Base-by-base conservation (phyloP, 2,797 vertebrate genomes). In the Pseudotriccus pelzelni region DNA sequence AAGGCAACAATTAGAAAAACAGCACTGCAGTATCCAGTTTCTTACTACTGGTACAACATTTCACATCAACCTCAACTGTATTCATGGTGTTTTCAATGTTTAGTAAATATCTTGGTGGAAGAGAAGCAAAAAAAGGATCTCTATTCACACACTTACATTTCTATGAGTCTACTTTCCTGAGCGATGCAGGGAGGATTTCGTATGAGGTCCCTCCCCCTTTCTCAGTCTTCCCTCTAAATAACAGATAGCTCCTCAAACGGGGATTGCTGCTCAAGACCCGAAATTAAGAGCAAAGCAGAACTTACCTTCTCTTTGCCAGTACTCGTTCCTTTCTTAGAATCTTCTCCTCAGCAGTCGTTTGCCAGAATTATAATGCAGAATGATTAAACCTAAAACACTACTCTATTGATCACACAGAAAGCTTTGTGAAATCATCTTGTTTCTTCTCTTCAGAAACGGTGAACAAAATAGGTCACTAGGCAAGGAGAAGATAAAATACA, bases 371-470 rank as follows among this genome's bases (percentile, higher is more conserved):
- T 90, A 97, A 98, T 80, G 76, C 95, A 97, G 77, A 91, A 86
- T 88, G 96, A 97, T 97, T 97, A 98, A 97, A 98, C 92, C 94
- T 94, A 88, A 97, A 97, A 94, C 89, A 93, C 89, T 92, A 94
- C 80, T 72, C 77, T 97, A 97, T 94, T 96, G 97, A 98, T 98
- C 97, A 95, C 67, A 89, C 56, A 94, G 89, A 96, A 96, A 97
- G 96, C 96, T 96, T 96, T 94, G 80, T 92, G 91, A 97, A 97
- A 97, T 95, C 68, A 93, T 94, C 83, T 92, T 96, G 92, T 96
- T 97, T 96, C 93, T 94, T 93, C 94, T 95, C 76, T 95, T 97
- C 93, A 97, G 93, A 97, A 96, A 97, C 49, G 20, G 88, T 92
- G 94, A 97, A 93, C 85, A 97, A 96, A 97, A 97, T 58, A 94